These are phyloP conservation scores for Chroicocephalus ridibundus DNA, from an alignment of 2,113 vertebrate species.

Conservation along the genomic window DNA sequence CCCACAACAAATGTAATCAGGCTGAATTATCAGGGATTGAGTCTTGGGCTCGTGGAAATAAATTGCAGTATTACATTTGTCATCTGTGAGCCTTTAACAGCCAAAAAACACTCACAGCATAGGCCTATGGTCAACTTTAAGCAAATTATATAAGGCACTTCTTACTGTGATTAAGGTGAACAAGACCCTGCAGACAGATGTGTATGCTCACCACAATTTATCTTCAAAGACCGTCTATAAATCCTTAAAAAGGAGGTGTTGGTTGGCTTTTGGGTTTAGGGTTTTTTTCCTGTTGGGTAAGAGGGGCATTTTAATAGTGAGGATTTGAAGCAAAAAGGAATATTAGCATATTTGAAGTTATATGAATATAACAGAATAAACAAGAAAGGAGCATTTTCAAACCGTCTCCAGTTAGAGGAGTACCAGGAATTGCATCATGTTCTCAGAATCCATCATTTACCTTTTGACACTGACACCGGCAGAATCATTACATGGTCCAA, in stretches of 20 bases:
- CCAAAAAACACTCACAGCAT: neutral
- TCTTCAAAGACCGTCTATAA: neutral
- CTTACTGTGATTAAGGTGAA: neutral
- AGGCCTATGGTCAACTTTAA: slow-evolving; percentile 22
- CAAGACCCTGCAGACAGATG: neutral
- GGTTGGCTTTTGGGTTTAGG: neutral
- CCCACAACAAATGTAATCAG: neutral
- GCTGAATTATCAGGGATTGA: slow-evolving; percentile 12
- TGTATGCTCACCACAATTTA: neutral
- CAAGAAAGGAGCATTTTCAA: neutral
- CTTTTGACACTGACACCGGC: neutral
- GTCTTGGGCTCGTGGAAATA: neutral
- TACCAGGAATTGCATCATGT: neutral
- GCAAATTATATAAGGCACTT: neutral
- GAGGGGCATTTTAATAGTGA: neutral
- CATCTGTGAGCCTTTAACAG: slow-evolving; percentile 13
- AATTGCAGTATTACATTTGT: slow-evolving; percentile 26
- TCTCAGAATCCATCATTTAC: neutral
- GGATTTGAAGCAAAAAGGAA: neutral
- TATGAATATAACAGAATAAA: neutral
- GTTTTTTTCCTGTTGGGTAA: neutral
- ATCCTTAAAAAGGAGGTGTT: neutral
- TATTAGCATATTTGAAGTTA: neutral
- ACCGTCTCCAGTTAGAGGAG: neutral
- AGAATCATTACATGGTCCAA: neutral